These are phyloP conservation scores for Sialia sialis DNA, from an alignment of 2,113 vertebrate species.

Conservation along the genomic window DNA sequence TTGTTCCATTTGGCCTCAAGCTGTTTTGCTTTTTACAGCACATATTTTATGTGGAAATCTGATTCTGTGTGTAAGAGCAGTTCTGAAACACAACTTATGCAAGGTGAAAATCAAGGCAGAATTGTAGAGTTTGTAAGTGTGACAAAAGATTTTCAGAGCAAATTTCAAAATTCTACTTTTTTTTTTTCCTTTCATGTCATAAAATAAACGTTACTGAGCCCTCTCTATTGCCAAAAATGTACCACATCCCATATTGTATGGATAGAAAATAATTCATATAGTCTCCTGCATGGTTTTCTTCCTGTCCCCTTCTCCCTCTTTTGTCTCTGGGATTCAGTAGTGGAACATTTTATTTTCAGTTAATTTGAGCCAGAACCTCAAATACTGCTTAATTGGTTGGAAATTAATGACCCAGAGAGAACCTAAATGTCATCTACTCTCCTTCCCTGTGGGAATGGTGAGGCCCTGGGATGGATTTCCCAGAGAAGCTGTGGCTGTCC, in stretches of 20 bases:
- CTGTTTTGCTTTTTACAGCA: neutral
- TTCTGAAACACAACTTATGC: neutral
- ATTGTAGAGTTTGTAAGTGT: neutral
- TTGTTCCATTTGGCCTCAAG: neutral
- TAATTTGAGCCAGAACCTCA: neutral
- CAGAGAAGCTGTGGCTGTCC: neutral
- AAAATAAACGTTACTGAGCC: neutral
- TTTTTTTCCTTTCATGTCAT: neutral
- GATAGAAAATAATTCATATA: neutral
- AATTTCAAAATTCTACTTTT: neutral
- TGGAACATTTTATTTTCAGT: neutral
- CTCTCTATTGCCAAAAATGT: neutral
- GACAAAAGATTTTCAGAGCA: neutral
- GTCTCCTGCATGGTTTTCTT: neutral
- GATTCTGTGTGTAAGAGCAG: neutral
- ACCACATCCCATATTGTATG: neutral
- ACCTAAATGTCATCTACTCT: neutral
- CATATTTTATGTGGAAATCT: neutral
- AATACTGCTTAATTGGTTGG: neutral
- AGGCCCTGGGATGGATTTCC: neutral
- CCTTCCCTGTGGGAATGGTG: neutral
- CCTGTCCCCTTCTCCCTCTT: neutral
- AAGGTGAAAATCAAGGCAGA: neutral
- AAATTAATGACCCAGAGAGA: neutral
- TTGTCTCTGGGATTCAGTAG: neutral